Evolutionary conservation across 2,797 vertebrate genomes (phyloP), one percentile per base, ranked within the genome.

Genomic region (Alfaro cultratus): DNA sequence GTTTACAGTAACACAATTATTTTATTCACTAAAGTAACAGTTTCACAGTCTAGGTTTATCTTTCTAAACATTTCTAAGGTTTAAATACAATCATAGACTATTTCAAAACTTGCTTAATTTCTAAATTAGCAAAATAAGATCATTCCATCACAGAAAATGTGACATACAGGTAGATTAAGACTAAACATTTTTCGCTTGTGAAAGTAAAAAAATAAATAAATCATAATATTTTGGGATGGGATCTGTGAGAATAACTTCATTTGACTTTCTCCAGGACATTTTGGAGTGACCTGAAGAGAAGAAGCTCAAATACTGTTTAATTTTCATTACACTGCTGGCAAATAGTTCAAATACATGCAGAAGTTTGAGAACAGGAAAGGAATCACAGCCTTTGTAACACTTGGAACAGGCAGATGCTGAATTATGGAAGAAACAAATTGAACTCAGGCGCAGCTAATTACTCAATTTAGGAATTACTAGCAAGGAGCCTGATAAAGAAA

Each of bases 391-490:
- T 74, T 41, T 55, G 72, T 72, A 82, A 82, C 83, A 86, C 75
- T 86, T 86, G 43, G 74, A 85, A 76, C 46, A 78, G 80, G 77
- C 76, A 83, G 55, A 10, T 55, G 67, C 46, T 82, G 64, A 91
- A 83, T 78, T 73, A 83, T 76, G 49, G 75, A 84, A 79, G 76
- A 73, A 77, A 67, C 76, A 92, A 93, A 94, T 94, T 91, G 87
- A 84, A 90, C 91, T 95, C 92, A 93, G 90, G 93, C 93, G 85
- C 31, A 87, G 84, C 72, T 88, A 77, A 90, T 95, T 94, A 93
- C 85, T 86, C 85, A 91, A 91, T 95, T 94, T 87, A 86, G 39
- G 53, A 13, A 11, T 79, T 82, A 85, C 62, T 78, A 73, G 76
- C 18, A 74, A 79, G 68, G 79, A 60, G 67, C 84, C 49, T 49